Base-by-base conservation (phyloP, 2,113 vertebrate species). In the Bagarius yarrelli region DNA sequence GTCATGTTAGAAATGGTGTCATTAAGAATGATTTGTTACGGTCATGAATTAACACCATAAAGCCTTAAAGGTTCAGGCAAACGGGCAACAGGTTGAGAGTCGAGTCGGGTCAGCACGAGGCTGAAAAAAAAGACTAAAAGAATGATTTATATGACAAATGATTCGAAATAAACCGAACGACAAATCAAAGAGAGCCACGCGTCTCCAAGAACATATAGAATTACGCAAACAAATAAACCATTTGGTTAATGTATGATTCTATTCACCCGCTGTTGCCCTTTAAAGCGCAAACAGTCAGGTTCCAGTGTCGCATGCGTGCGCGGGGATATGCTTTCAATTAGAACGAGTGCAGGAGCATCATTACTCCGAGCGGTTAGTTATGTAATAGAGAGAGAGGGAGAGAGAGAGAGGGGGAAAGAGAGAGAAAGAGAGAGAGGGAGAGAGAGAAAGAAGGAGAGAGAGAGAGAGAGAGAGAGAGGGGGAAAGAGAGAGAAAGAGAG, bases 321-420 rank as follows among this genome's bases (percentile, higher is more conserved):
- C 12, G 69, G 69, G 18, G 60, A 47, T 64, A 66, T 78, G 75
- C 59, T 61, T 82, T 78, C 69, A 85, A 79, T 80, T 80, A 80
- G 23, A 56, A 4, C 66, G 3, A 59, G 52, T 40, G 66, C 74
- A 78, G 55, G 55, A 78, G 81, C 63, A 59, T 27, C 56, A 67
- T 79, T 85, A 53, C 74, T 23, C 47, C 50, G 40, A 8, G 59
- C 23, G 40, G 75, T 27, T 40, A 77, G 75, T 77, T 77, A 77
- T 77, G 76, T 77, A 77, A 77, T 77, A 44, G 27, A 9, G 25
- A 34, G 34, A 40, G 78, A 59, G 78, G 21, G 66, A 44, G 78
- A 50, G 77, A 59, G 52, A 30, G 64, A 59, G 78, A 36, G 79
- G 66, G 57, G 73, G 60, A 47, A 27, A 83, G 25, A 72, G 56